Evolutionary conservation across 2,888 invertebrate species (phyloP).

Genomic region (Ferdinandea cuprea): DNA sequence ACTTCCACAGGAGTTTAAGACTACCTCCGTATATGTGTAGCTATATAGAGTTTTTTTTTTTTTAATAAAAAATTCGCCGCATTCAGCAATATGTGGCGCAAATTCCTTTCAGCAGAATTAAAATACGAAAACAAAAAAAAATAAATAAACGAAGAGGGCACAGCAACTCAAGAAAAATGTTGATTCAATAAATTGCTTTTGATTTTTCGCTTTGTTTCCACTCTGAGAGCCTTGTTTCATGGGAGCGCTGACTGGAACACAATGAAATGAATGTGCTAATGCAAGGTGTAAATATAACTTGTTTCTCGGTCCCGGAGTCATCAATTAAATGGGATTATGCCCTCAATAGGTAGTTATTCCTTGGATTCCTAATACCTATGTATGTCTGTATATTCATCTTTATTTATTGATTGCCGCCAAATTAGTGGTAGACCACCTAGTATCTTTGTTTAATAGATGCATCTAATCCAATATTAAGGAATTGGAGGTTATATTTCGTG

Average conservation of each 20-base stretch:
- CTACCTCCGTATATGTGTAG: too few species aligned
- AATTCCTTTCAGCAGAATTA: constrained; percentile 62
- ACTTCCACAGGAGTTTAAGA: constrained; percentile 37
- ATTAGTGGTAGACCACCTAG: constrained; percentile 69
- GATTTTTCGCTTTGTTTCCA: constrained; percentile 65
- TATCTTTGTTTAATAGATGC: constrained; percentile 33
- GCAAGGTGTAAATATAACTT: constrained; percentile 74
- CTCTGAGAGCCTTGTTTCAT: constrained; percentile 27
- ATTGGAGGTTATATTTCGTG: not conserved
- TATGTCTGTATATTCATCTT: constrained; percentile 28
- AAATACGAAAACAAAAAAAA: constrained; percentile 38
- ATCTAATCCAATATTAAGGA: constrained; percentile 26
- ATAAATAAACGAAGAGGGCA: constrained; percentile 16
- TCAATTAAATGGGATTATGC: constrained; percentile 74
- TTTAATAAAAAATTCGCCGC: constrained; percentile 10
- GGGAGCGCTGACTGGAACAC: constrained; percentile 35
- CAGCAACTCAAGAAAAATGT: constrained; percentile 51
- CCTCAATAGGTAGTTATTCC: constrained; percentile 51
- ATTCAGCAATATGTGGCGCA: constrained; percentile 44
- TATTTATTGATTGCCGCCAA: constrained; percentile 68
- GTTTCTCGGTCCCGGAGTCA: constrained; percentile 60
- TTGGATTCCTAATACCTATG: constrained; percentile 36
- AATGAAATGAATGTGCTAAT: constrained; percentile 71
- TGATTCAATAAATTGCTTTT: constrained; percentile 72
- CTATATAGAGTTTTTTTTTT: constrained; percentile 4